Evolutionary conservation across 2,113 vertebrate species (phyloP).

Genomic region (Benitochromis conjunctus): DNA sequence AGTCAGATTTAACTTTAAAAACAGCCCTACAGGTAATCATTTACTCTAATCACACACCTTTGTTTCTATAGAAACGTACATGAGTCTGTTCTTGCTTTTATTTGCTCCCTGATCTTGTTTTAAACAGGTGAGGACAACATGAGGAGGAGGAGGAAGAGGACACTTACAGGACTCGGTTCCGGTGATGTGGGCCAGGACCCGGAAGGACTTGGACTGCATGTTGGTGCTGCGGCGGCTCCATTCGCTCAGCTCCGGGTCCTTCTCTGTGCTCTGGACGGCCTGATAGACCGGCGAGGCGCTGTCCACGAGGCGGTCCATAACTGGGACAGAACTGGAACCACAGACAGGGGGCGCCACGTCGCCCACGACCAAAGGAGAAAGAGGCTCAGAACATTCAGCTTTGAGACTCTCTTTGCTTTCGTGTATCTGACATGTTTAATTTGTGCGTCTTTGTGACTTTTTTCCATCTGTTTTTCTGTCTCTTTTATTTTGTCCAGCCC

Average conservation of each 20-base stretch:
- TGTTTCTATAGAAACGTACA: neutral
- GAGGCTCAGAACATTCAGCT: neutral
- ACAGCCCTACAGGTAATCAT: neutral
- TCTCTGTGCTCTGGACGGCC: conserved; percentile 84
- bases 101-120: neutral
- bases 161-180: conserved; percentile 88
- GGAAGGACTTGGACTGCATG: conserved; percentile 90
- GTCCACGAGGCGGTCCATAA: conserved; percentile 83
- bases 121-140: neutral
- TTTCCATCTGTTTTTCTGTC: neutral
- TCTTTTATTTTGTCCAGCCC: neutral
- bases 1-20: neutral
- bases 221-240: conserved; percentile 81
- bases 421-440: neutral
- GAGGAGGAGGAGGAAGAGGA: neutral
- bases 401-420: neutral
- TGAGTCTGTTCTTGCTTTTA: neutral
- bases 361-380: neutral
- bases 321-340: conserved; percentile 81
- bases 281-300: conserved; percentile 91
- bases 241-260: conserved; percentile 73
- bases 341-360: conserved; percentile 7
- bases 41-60: neutral
- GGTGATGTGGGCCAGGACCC: conserved; percentile 88
- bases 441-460: neutral